Conservation (phyloP, 2,113 vertebrate species). For the Odobenus rosmarus region DNA sequence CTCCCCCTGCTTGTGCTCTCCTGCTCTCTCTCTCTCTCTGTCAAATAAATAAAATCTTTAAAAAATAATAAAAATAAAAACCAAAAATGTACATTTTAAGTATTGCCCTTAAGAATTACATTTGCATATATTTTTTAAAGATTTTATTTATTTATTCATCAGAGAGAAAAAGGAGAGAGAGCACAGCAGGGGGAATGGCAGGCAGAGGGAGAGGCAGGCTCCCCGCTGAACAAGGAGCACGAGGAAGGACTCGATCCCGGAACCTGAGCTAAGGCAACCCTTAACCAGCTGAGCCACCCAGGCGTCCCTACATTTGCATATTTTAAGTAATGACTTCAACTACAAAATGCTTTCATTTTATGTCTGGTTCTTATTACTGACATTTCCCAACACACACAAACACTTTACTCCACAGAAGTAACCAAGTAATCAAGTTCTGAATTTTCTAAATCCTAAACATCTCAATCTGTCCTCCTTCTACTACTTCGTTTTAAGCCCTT, state of each 20-base stretch:
- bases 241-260: too few species aligned
- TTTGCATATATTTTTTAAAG: neutral
- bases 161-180: too few species aligned
- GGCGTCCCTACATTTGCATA: neutral
- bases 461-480: slow-evolving; percentile 4
- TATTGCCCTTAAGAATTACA: neutral
- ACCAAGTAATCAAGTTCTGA: neutral
- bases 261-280: too few species aligned
- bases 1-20: too few species aligned
- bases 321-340: slow-evolving; percentile 10
- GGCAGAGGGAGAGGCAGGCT: too few species aligned
- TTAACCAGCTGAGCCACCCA: too few species aligned
- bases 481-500: neutral
- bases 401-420: neutral
- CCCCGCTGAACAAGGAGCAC: too few species aligned
- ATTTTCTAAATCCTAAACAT: neutral
- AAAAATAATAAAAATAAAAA: too few species aligned
- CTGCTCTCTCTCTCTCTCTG: too few species aligned
- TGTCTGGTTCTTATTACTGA: neutral
- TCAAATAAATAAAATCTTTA: too few species aligned
- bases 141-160: too few species aligned
- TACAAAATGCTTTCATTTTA: slow-evolving; percentile 25
- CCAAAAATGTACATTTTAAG: neutral
- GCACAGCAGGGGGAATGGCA: too few species aligned
- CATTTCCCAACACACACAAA: neutral